Conservation (phyloP, 2,797 vertebrate species). For the Odontamblyopus rebecca region DNA sequence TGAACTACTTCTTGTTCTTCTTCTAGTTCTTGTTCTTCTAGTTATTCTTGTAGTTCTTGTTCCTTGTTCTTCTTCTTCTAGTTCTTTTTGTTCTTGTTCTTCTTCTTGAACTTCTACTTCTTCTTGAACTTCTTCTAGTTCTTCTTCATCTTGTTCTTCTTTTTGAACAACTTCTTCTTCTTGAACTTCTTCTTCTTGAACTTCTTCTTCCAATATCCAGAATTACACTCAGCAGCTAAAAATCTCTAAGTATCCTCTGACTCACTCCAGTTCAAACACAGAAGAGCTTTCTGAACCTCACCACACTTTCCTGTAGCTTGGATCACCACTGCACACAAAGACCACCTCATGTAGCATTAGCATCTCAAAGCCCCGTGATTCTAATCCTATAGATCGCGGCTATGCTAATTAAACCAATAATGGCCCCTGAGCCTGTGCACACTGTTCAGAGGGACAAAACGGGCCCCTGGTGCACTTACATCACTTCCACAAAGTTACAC, state of each 20-base stretch:
- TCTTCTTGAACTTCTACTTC: no score
- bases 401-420: conserved; percentile 57
- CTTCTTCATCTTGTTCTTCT: no score
- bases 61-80: no score
- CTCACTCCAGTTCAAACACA: background rate
- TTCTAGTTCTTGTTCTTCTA: no score
- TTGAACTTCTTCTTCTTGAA: no score
- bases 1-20: no score
- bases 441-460: conserved; percentile 23
- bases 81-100: no score
- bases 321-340: conserved; percentile 1
- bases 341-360: conserved; percentile 26
- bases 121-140: no score
- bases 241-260: background rate
- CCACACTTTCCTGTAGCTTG: background rate
- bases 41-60: no score
- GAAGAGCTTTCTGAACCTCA: background rate
- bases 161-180: no score
- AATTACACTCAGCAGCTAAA: background rate
- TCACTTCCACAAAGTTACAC: conserved; percentile 58
- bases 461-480: conserved; percentile 19
- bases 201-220: no score
- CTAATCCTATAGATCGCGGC: conserved; percentile 56
- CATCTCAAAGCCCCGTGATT: conserved; percentile 19
- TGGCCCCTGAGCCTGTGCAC: conserved; percentile 31